These are phyloP conservation scores for Brachyopa scutellaris DNA, from an alignment of 2,888 invertebrate species.

Conservation along the genomic window DNA sequence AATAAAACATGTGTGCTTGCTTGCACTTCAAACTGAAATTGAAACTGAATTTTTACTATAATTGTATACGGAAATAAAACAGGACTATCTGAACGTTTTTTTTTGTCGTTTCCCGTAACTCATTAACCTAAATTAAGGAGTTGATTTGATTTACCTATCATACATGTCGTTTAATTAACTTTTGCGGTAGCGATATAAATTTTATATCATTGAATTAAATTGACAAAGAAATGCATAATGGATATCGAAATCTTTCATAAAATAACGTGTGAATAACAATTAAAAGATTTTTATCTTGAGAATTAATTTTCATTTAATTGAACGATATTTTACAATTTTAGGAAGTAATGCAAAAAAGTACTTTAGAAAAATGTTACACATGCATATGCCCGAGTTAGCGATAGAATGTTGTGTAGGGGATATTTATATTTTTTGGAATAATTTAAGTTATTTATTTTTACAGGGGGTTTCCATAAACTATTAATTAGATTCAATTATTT, in stretches of 20 bases:
- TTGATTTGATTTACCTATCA: background rate
- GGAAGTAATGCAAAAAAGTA: background rate
- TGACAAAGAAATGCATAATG: background rate
- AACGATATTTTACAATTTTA: background rate
- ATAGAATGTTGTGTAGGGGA: no score
- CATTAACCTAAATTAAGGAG: background rate
- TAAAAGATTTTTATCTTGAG: background rate
- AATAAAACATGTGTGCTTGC: background rate
- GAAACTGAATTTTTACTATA: background rate
- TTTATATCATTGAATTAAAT: background rate
- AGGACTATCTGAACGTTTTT: background rate
- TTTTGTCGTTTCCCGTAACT: no score
- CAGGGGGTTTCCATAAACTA: no score
- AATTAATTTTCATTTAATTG: background rate
- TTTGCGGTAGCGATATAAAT: background rate
- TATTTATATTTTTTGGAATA: no score
- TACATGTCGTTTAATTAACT: background rate
- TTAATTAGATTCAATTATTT: no score
- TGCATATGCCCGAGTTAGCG: conserved; percentile 3
- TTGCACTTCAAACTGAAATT: no score
- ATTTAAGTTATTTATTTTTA: no score
- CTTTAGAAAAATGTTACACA: background rate
- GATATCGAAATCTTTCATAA: background rate
- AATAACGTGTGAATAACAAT: background rate
- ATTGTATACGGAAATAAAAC: background rate